phyloP scores from a whole-genome alignment of 2,113 vertebrate genomes.

The Phalacrocorax brasilianus region DNA sequence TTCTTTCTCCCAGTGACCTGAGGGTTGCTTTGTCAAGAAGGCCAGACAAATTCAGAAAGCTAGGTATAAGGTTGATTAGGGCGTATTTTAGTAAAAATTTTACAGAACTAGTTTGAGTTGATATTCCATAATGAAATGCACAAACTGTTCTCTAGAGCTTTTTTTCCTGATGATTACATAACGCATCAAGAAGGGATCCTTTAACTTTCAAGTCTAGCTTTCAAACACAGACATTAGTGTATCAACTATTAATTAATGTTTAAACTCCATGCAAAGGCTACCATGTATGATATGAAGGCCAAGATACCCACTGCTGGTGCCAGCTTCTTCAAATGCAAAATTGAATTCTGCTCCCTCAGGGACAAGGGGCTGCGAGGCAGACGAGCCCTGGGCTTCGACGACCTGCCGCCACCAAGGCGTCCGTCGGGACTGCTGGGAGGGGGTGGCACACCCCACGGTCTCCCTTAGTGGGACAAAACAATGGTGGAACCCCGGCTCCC shows the following conservation, averaged over 20 bases:
- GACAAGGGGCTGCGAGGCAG: neutral
- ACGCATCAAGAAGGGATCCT: neutral
- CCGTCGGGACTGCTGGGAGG: accelerated
- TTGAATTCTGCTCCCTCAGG: neutral
- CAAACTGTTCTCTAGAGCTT: neutral
- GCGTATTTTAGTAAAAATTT: neutral
- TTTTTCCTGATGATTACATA: neutral
- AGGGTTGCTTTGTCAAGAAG: neutral
- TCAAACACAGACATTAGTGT: neutral
- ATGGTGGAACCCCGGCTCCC: neutral
- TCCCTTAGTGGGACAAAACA: neutral
- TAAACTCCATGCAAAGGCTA: neutral
- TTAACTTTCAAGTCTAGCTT: neutral
- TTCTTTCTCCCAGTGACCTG: neutral
- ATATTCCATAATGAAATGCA: neutral
- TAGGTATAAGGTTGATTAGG: neutral
- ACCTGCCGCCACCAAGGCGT: neutral
- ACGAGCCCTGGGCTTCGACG: accelerated
- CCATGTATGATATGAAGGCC: accelerated
- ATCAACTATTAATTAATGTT: neutral
- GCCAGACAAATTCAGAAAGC: neutral
- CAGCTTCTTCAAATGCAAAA: neutral
- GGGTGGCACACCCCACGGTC: neutral
- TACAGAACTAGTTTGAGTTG: neutral
- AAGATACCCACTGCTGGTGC: neutral